Conservation (phyloP, 2,797 vertebrate genomes). For the Anguilla megastoma region DNA sequence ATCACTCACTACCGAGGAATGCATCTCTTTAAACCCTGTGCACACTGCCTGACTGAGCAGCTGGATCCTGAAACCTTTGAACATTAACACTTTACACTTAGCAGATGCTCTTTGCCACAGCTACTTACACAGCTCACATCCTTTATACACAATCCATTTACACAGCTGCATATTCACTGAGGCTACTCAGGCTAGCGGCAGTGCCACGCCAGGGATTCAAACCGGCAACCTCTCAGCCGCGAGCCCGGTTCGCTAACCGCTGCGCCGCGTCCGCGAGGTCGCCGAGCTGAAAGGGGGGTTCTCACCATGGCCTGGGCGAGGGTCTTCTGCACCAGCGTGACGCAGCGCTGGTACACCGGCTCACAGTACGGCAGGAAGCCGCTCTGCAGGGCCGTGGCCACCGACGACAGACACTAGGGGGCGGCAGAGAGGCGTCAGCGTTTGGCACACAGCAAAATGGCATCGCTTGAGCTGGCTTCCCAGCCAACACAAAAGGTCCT, state of each 20-base stretch:
- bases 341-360: slow-evolving; percentile 93
- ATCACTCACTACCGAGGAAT: no score
- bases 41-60: no score
- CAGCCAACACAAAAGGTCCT: no score
- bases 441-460: no score
- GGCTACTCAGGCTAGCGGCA: neutral
- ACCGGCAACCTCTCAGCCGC: neutral
- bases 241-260: neutral
- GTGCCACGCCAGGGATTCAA: neutral
- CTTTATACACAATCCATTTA: no score
- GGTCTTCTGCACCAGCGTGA: slow-evolving; percentile 92
- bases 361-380: slow-evolving; percentile 95
- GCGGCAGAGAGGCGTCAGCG: neutral
- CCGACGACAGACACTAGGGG: slow-evolving; percentile 86
- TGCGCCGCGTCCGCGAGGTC: neutral
- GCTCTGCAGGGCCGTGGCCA: slow-evolving; percentile 91
- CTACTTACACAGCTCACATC: no score
- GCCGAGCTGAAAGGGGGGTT: neutral
- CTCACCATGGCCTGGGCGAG: slow-evolving; percentile 93
- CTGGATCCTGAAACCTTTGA: no score
- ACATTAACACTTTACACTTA: no score
- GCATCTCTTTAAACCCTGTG: no score
- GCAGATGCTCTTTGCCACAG: no score
- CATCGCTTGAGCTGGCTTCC: no score
- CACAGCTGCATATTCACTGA: no score